These are phyloP conservation scores for Drosophila acutilabella DNA, from an alignment of 2,888 invertebrate genomes.

Conservation along the genomic window DNA sequence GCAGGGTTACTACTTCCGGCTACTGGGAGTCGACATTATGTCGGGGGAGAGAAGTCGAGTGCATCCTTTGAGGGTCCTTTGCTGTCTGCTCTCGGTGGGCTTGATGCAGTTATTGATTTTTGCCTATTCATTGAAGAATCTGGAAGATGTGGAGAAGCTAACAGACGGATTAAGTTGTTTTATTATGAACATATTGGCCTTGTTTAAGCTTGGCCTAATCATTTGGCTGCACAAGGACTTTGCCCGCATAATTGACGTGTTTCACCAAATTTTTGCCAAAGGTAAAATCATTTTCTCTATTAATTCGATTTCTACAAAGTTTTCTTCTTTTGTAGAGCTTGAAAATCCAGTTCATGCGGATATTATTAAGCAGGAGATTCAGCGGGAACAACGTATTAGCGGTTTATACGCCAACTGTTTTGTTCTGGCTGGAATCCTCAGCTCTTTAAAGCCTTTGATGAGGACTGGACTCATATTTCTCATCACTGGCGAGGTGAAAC, in stretches of 20 bases:
- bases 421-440: slow-evolving; percentile 31
- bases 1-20: slow-evolving; percentile 35
- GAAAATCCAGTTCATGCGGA: slow-evolving; percentile 5
- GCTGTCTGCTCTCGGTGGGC: slow-evolving; percentile 21
- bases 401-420: slow-evolving; percentile 36
- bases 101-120: slow-evolving; percentile 27
- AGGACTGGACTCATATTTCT: slow-evolving; percentile 17
- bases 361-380: slow-evolving; percentile 31
- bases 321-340: slow-evolving; percentile 27
- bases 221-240: slow-evolving; percentile 34
- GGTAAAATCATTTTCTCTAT: slow-evolving; percentile 29
- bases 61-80: slow-evolving; percentile 31
- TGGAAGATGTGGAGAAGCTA: slow-evolving; percentile 41
- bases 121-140: slow-evolving; percentile 26
- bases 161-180: slow-evolving; percentile 42
- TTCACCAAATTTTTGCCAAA: slow-evolving; percentile 26
- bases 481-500: slow-evolving; percentile 30
- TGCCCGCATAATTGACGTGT: slow-evolving; percentile 20
- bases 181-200: slow-evolving; percentile 38
- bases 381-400: slow-evolving; percentile 36
- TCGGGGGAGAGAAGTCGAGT: slow-evolving; percentile 23
- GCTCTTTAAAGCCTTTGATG: slow-evolving; percentile 27
- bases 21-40: slow-evolving; percentile 49
- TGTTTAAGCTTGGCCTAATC: slow-evolving; percentile 48
- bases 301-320: background rate